A percentile compares a stretch with the other conserved stretches of the same genome.
Evolutionary conservation across 1,140 invertebrate species (phyloP).

Genomic region (Dufourea novaeangliae): DNA sequence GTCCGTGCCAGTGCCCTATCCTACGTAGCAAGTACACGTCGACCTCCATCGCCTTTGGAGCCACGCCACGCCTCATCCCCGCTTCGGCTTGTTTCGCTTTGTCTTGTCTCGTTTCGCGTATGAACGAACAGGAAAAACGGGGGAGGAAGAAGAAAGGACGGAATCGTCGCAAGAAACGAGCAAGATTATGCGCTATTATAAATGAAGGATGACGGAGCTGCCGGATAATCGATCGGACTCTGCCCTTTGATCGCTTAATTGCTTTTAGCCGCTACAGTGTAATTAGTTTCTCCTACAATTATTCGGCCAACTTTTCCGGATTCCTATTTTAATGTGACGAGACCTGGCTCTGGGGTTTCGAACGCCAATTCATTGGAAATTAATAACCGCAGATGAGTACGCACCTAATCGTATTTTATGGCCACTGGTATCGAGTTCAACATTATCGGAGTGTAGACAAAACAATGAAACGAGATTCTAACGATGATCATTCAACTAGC

Average conservation of each 20-base stretch:
- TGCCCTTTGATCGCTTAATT: constrained; percentile 38
- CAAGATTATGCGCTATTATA: constrained; percentile 35
- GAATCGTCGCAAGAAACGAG: constrained; percentile 6
- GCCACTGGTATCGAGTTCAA: too few species aligned
- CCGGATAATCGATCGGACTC: constrained; percentile 40
- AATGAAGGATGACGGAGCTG: constrained; percentile 41
- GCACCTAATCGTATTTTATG: not conserved
- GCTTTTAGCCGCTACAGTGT: constrained; percentile 2
- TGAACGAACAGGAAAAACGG: constrained; percentile 10
- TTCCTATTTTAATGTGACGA: not conserved
- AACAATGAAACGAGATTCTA: too few species aligned
- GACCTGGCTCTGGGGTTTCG: not conserved
- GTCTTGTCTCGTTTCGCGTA: constrained; percentile 27
- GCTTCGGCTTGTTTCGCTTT: constrained; percentile 36
- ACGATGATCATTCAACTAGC: not conserved
- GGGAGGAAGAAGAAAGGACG: not conserved
- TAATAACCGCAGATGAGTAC: not conserved
- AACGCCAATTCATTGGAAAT: not conserved
- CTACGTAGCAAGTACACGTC: constrained; percentile 73
- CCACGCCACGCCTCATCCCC: constrained; percentile 31
- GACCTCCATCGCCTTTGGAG: constrained; percentile 68
- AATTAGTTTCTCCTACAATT: not conserved
- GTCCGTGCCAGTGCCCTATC: constrained; percentile 58
- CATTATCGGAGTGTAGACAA: too few species aligned
- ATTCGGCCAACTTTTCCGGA: not conserved